Evolutionary conservation across 2,113 vertebrate species (phyloP), one percentile per base, ranked within the genome.

Genomic region (Takifugu bimaculatus): DNA sequence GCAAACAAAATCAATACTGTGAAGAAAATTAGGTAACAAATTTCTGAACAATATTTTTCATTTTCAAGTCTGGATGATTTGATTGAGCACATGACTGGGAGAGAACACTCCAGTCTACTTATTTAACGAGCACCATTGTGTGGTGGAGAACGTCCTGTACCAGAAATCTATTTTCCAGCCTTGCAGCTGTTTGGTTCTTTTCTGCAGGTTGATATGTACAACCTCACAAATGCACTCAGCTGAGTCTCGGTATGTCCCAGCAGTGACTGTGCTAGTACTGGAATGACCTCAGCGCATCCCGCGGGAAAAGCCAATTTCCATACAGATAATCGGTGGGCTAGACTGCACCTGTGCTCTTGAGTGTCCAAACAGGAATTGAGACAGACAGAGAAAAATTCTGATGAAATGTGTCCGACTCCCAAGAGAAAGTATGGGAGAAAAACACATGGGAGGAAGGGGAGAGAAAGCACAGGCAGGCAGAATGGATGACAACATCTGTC

Each of bases 271-370:
- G 52, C 57, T 56, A 47, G 61, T 73, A 50, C 55, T 53, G 26
- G 65, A 39, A 50, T 84, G 72, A 75, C 75, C 74, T 55, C 25
- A 2, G 25, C 25, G 6, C 59, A 13, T 72, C 79, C 63, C 72
- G 3, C 57, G 68, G 65, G 76, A 75, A 29, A 13, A 53, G 52
- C 50, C 49, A 45, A 89, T 89, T 83, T 85, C 80, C 86, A 87
- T 85, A 78, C 80, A 72, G 74, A 87, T 80, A 78, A 75, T 49
- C 60, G 53, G 28, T 32, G 57, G 49, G 52, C 62, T 52, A 56
- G 64, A 60, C 70, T 15, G 64, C 87, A 90, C 83, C 86, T 87
- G 87, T 70, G 79, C 66, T 74, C 67, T 44, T 74, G 65, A 49
- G 76, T 61, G 71, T 50, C 66, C 58, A 25, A 10, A 49, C 60